Evolutionary conservation across 1,140 invertebrate species (phyloP), one percentile per base, ranked within the genome.

Genomic region (Carposina sasakii): DNA sequence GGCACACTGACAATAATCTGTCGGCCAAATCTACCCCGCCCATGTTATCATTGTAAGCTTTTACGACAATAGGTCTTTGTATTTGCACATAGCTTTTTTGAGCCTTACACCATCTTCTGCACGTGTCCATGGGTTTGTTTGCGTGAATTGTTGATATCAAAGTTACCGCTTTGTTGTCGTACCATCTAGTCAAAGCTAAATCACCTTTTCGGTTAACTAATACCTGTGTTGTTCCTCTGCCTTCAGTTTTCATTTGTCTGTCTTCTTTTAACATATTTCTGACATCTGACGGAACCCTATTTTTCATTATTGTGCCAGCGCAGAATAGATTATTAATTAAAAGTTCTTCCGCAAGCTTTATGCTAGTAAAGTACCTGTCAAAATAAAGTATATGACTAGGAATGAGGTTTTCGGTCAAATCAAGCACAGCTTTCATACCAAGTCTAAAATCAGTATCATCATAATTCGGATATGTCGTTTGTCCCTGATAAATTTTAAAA

Each of bases 1-100:
- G 54, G 30, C 54, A 56, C 1, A 51, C 44, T 10, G 49, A 37
- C 8, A 52, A 21, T 28, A 43, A 57, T 44, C 60, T 41, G 24
- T 68, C 63, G 17, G 50, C 33, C 12, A 54, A 50, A 30, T 70
- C 63, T 1, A 46, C 36, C 12, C 36, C 30, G 15, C 28, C 43
- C 43, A 45, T 45, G 9, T 33, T 45, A 10, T 22, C 12, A 22
- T 33, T 42, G 17, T 42, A 42, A 13, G 13, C 15, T 28, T 28
- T 42, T 3, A 42, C 23, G 16, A 28, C 40, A 5, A n/a, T 16
- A 8, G 40, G 40, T 17, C 40, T 42, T 8, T 26, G 3, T 9
- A 42, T 16, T 17, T 13, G 3, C 16, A 26, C 13, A 24, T 42
- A 42, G 9, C 22, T 5, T 16, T 24, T 42, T 8, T 28, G 3